Evolutionary conservation across 2,888 invertebrate genomes (phyloP).

Genomic region (Vannuccia rotundouncinata): DNA sequence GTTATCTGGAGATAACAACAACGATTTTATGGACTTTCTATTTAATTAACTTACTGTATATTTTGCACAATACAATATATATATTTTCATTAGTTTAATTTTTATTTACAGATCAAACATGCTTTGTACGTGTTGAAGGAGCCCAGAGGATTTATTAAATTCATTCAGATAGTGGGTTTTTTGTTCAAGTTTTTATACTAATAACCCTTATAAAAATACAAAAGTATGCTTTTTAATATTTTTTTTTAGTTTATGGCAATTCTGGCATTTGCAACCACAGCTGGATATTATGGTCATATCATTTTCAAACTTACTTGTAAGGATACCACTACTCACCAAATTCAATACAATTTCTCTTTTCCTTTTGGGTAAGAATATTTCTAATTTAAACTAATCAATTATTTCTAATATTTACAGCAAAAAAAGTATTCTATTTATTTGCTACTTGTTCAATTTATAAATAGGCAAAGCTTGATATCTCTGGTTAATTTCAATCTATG

Average conservation of each 20-base stretch:
- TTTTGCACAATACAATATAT: not conserved
- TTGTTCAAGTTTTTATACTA: too few species aligned
- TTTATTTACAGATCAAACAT: not conserved
- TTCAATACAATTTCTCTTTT: not conserved
- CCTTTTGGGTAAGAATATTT: not conserved
- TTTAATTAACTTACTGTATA: too few species aligned
- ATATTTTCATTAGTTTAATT: not conserved
- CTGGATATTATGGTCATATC: not conserved
- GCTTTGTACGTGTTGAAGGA: not conserved
- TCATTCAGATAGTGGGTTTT: not conserved
- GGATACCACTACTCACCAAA: not conserved
- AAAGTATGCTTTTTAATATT: not conserved
- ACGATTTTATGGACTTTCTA: too few species aligned
- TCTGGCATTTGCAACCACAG: slow-evolving; percentile 1
- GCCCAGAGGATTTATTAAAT: not conserved
- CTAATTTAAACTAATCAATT: not conserved
- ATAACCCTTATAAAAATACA: not conserved
- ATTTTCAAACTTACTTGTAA: not conserved
- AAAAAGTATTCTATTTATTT: too few species aligned
- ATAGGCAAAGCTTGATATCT: not conserved
- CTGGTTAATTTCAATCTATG: not conserved
- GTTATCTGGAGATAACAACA: too few species aligned
- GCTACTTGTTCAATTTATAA: too few species aligned
- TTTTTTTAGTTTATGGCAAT: slow-evolving; percentile 19
- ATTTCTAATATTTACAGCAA: too few species aligned